These are phyloP conservation scores for Chrysemys picta DNA, from an alignment of 2,113 vertebrate genomes.

Conservation along the genomic window DNA sequence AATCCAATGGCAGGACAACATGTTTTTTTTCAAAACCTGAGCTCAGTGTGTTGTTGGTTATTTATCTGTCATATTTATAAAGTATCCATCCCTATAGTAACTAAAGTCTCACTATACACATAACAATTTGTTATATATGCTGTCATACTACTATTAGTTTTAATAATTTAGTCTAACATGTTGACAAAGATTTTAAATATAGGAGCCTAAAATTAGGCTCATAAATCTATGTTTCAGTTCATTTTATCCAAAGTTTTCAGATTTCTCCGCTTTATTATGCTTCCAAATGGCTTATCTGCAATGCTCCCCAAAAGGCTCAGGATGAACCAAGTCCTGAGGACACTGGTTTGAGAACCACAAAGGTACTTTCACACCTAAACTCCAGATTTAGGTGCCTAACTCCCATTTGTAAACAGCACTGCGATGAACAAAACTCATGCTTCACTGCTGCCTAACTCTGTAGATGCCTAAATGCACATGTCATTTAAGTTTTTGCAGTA, in stretches of 20 bases:
- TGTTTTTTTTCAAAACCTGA: neutral
- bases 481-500: neutral
- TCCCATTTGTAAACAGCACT: neutral
- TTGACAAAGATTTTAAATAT: fast-evolving
- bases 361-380: neutral
- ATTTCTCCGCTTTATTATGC: neutral
- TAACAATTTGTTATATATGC: neutral
- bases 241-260: fast-evolving
- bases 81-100: neutral
- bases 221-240: neutral
- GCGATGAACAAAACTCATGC: neutral
- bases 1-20: neutral
- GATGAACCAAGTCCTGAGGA: neutral
- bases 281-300: neutral
- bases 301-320: fast-evolving
- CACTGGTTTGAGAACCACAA: fast-evolving
- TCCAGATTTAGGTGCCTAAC: neutral
- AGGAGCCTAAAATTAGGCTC: fast-evolving
- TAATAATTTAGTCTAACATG: neutral
- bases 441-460: neutral
- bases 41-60: neutral
- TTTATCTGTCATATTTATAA: neutral
- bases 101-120: neutral
- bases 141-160: fast-evolving
- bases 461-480: neutral